Base-by-base conservation (phyloP, 2,888 invertebrate genomes). In the Drosophila robusta region DNA sequence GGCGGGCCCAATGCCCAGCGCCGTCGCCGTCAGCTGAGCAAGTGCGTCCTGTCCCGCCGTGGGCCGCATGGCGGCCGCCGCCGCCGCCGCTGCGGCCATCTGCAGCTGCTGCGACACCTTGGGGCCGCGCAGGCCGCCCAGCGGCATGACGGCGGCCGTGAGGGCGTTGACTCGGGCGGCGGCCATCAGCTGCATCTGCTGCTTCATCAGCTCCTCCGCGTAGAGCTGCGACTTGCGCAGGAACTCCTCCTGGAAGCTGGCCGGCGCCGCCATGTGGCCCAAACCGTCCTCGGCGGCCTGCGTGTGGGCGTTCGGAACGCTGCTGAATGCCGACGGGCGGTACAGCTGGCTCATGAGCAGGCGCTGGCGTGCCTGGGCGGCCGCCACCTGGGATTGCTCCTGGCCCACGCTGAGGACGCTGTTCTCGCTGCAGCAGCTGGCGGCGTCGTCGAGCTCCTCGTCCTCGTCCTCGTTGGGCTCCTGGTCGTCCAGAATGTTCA, bases 361-460 rank as follows among this genome's bases (percentile, higher is more conserved):
- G 2, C 89, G 67, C 18, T 89, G 90, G 0, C 80, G 50, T 11
- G 79, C 85, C 24, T 87, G 88, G 12, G 76, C 86, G 5, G 87
- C 87, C 0, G 81, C 81, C 7, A 65, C 85, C 14, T 82, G 85
- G 0, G 88, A 86, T 5, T 90, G 89, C 67, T 97, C 96, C 89
- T 96, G 96, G 6, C 96, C 96, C 73, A 97, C 96, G 78, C 96
- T 96, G 34, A 97, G 90, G 4, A 96, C 96, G 44, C 96, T 97
- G 87, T 96, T 96, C 83, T 96, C 96, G 80, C 95, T 95, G 78
- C 95, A 95, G 75, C 95, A 95, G 66, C 95, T 95, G 70, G 94
- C 94, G 16, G 94, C 94, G 70, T 92, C 92, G 32, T 79, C 87
- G 6, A 77, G 50, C 16, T 90, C 89, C 44, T 86, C 75, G 34